Evolutionary conservation across 30 jellyfish, hydroid and myxozoan genomes (phyloP), one percentile per base, ranked within the genome.

Genomic region (Turritopsis dohrnii): DNA sequence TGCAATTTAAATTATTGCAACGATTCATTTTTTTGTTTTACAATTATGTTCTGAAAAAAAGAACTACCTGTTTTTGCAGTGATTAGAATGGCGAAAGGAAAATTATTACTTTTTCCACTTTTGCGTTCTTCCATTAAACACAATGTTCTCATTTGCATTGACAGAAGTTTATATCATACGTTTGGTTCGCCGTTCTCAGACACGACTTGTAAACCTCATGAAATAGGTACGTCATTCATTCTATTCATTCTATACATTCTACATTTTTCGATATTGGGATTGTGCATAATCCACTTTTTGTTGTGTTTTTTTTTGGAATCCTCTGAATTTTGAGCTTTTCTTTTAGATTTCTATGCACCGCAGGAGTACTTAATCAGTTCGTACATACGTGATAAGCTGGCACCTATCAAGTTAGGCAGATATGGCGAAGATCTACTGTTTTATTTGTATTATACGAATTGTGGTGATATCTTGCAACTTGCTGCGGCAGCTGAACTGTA

Each of bases 401-500:
- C 98, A 20, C 94, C 94, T 21, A 93, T 93, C 80, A 85, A 93
- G 66, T 87, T 93, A 18, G 88, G 90, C 30, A 96, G 98, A 5
- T 93, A 93, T 76, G 90, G 96, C 23, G 98, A 93, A 65, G 98
- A 93, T 65, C 89, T 93, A 9, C 87, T 93, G 18, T 93, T 93
- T 81, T 93, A 93, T 82, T 76, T 93, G 84, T 93, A 93, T 60
- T 93, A 93, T 66, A 93, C 98, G 85, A 86, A 88, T 74, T 86
- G 96, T 82, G 98, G 98, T 13, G 98, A 93, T 80, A 84, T 93
- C 52, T 74, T 93, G 65, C 98, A 93, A 88, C 90, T 93, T 53
- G 98, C 98, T 20, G 98, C 98, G 24, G 98, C 98, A 8, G 95
- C 98, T 52, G 98, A 93, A 88, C 79, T 93, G 98, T 93, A 83